Evolutionary conservation across 2,888 invertebrate genomes (phyloP).

Genomic region (Trachelus troglodyta): DNA sequence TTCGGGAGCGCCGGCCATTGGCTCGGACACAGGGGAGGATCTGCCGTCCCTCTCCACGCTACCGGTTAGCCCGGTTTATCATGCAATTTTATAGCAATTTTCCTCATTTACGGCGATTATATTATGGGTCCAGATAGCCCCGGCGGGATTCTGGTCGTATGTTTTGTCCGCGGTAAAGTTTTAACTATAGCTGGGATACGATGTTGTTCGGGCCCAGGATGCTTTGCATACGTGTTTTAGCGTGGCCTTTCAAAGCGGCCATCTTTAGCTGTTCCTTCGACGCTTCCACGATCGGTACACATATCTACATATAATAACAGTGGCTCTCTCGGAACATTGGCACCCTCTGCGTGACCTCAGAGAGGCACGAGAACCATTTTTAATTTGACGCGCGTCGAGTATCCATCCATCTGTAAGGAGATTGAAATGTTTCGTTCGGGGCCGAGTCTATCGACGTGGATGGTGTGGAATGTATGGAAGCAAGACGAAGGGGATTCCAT

Average conservation of each 20-base stretch:
- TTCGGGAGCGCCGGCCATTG: constrained; percentile 44
- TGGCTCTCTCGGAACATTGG: neutral
- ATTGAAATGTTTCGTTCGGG: constrained; percentile 45
- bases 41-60: constrained; percentile 18
- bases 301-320: neutral
- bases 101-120: constrained; percentile 61
- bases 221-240: constrained; percentile 23
- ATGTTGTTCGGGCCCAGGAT: neutral
- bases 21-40: constrained; percentile 30
- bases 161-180: neutral
- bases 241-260: constrained; percentile 13
- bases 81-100: constrained; percentile 65
- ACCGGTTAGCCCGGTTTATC: constrained; percentile 52
- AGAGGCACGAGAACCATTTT: neutral
- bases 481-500: constrained; percentile 45
- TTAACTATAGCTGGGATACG: neutral
- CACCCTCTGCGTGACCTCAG: neutral
- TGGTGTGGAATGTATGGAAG: constrained; percentile 14
- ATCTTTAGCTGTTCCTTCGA: constrained; percentile 29
- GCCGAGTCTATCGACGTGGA: neutral
- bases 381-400: neutral
- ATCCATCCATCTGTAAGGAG: constrained; percentile 31
- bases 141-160: constrained; percentile 33
- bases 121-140: constrained; percentile 49
- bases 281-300: neutral